These are phyloP conservation scores for Cabera pusaria DNA, from an alignment of 2,888 invertebrate genomes.

Conservation along the genomic window DNA sequence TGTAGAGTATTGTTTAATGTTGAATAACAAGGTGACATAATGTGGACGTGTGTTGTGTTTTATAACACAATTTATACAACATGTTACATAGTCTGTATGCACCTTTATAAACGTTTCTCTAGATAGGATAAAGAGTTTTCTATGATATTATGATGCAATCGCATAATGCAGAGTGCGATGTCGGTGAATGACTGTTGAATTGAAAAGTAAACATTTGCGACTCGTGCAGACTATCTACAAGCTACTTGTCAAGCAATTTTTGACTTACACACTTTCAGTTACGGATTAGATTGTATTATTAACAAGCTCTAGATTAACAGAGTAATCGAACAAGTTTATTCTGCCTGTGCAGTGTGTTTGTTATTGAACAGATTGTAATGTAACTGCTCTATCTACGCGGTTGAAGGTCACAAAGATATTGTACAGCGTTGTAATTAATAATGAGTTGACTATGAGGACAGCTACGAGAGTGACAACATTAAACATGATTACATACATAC, in stretches of 20 bases:
- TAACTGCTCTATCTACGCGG: conserved; percentile 12
- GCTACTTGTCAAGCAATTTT: conserved; percentile 1
- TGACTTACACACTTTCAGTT: background rate
- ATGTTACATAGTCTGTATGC: too few species aligned
- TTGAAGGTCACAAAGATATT: conserved; percentile 17
- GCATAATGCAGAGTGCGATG: conserved; percentile 33
- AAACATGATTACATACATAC: too few species aligned
- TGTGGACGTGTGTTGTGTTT: too few species aligned
- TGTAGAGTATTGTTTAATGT: too few species aligned
- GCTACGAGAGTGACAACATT: background rate
- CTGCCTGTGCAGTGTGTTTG: conserved; percentile 1
- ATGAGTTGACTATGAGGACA: too few species aligned
- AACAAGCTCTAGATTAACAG: background rate
- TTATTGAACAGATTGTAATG: conserved; percentile 11
- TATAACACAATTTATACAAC: too few species aligned
- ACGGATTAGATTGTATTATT: conserved; percentile 1
- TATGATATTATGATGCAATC: conserved; percentile 67
- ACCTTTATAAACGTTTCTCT: too few species aligned
- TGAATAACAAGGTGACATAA: too few species aligned
- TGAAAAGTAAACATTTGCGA: conserved; percentile 39
- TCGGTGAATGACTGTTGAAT: conserved; percentile 54
- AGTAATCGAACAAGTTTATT: conserved; percentile 1
- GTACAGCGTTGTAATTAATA: conserved; percentile 2
- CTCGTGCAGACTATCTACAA: conserved; percentile 10
- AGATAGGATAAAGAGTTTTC: conserved; percentile 39